Evolutionary conservation across 2,888 invertebrate species (phyloP), one percentile per base, ranked within the genome.

Genomic region (Plebejus anna): DNA sequence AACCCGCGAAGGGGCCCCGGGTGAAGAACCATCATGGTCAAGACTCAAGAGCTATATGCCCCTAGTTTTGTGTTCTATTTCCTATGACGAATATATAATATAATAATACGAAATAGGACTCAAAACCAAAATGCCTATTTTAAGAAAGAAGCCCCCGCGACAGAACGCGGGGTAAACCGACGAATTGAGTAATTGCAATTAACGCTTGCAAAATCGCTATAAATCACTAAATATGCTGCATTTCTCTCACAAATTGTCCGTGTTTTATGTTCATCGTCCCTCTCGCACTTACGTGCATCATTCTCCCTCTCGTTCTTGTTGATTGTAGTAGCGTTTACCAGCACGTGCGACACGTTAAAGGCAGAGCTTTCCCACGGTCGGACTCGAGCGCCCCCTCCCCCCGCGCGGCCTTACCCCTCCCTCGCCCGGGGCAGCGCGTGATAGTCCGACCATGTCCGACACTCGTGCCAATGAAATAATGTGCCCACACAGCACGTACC

Each of bases 311-410:
- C 90, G 84, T 85, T 91, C 82, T 86, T 81, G 82, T 85, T 81
- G 84, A 85, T 82, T 83, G 84, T 87, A 84, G 89, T 88, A 90
- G 88, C 90, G 88, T 88, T 86, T 87, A 22, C 85, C 89, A 91
- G 93, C 94, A 94, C 94, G 94, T 93, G 94, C 93, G 92, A 90
- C 90, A 88, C 89, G 92, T 91, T 93, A 93, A 94, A 92, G 92
- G 92, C 94, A 91, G 89, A 90, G 86, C 93, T 90, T 94, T 94
- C 94, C 93, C 94, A 94, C 94, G 94, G 92, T 93, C 84, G 88
- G 86, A 85, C 89, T 88, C 86, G 84, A 16, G 55, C 55, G 22
- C 82, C 82, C 82, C 83, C 80, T 80, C 82, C 83, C 82, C 84
- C 81, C 83, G 80, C 83, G 79, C 82, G 82, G 79, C 82, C 77